Evolutionary conservation across 2,888 invertebrate species (phyloP).

Genomic region (Seladonia tumulorum): DNA sequence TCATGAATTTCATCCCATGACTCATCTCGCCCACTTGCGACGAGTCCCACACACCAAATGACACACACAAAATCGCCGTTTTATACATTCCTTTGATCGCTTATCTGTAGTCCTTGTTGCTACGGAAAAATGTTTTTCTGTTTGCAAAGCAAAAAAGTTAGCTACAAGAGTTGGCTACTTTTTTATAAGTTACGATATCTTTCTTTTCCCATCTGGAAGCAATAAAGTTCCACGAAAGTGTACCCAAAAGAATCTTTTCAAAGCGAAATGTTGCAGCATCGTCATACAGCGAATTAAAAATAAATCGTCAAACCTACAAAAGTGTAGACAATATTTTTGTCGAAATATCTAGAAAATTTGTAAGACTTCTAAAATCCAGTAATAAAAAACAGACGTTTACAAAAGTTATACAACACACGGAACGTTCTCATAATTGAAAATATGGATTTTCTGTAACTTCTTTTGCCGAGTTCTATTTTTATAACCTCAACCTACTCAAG

Average conservation of each 20-base stretch:
- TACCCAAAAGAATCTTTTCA: background rate
- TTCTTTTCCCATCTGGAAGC: background rate
- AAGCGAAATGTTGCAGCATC: background rate
- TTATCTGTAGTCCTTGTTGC: background rate
- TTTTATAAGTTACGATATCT: background rate
- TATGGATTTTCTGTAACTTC: background rate
- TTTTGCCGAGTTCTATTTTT: background rate
- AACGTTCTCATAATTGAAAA: background rate
- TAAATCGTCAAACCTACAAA: background rate
- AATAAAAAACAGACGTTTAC: background rate
- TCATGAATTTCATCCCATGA: slow-evolving; percentile 12
- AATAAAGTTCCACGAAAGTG: background rate
- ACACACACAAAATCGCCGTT: background rate
- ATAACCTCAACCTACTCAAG: background rate
- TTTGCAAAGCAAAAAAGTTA: background rate
- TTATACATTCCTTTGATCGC: background rate
- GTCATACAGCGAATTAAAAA: background rate
- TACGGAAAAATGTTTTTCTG: background rate
- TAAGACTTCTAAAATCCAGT: background rate
- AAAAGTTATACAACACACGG: background rate
- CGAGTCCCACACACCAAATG: background rate
- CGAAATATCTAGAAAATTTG: background rate
- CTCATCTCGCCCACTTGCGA: background rate
- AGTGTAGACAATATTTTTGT: no score
- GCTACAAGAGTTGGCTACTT: background rate